These are phyloP conservation scores for Gymnorhina tibicen DNA, from an alignment of 2,113 vertebrate genomes.

Conservation along the genomic window DNA sequence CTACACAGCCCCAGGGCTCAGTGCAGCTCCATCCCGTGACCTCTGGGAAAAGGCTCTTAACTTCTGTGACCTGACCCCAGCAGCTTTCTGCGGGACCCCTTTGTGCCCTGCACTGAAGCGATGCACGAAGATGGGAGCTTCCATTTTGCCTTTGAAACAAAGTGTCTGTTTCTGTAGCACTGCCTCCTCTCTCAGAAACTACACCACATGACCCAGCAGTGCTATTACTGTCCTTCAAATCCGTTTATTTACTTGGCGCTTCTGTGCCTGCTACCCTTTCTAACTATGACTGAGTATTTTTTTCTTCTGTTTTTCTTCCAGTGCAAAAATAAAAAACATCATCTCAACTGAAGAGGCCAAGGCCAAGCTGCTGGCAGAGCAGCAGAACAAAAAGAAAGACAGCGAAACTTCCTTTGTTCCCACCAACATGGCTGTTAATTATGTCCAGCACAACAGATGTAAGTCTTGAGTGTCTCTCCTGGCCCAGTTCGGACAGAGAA, in stretches of 20 bases:
- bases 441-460: constrained; percentile 98
- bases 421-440: constrained; percentile 97
- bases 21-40: not conserved
- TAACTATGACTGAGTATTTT: not conserved
- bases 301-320: constrained; percentile 28
- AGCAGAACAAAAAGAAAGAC: constrained; percentile 97
- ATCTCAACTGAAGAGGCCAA: constrained; percentile 96
- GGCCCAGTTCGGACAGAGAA: not conserved
- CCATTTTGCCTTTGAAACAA: not conserved
- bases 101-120: not conserved
- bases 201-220: not conserved
- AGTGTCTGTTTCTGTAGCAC: not conserved
- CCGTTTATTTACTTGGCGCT: not conserved
- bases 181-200: not conserved
- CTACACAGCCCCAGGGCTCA: not conserved
- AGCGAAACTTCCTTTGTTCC: constrained; percentile 94
- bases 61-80: not conserved
- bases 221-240: not conserved
- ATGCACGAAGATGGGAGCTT: not conserved
- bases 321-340: constrained; percentile 98
- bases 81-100: not conserved
- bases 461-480: constrained; percentile 18
- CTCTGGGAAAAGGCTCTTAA: not conserved
- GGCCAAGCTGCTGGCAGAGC: constrained; percentile 91
- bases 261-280: not conserved